Base-by-base conservation (phyloP, 2,113 vertebrate genomes). In the Toxotes chatareus region DNA sequence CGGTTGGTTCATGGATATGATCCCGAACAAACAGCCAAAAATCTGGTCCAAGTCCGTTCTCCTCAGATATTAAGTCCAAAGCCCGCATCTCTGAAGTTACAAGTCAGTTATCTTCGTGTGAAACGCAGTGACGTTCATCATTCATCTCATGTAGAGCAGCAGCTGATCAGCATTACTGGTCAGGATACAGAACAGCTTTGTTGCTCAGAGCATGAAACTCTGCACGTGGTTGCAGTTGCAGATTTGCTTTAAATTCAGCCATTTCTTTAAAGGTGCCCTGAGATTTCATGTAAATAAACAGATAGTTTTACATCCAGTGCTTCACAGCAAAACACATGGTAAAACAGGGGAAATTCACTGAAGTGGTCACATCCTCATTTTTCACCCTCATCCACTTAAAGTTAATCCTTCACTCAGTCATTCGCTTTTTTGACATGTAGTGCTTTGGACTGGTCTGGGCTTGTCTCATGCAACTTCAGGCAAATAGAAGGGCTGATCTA, bases 21-120 rank as follows among this genome's bases (percentile, higher is more conserved):
- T 63, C 32, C 23, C 55, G 5, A 84, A 69, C 51, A 32, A 38
- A 51, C 12, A 7, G 34, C 47, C 51, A 72, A 51, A 72, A 51
- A 21, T 42, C 23, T 4, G 53, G 60, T 53, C 14, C 51, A 17
- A 55, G 49, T 73, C 31, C 38, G 9, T 63, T 47, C 4, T 47
- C 10, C 32, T 36, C 4, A 19, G 47, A 51, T 51, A 5, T 19
- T 27, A 23, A 56, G n/a, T 56, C 53, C 53, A 2, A 11, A 51
- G 13, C 14, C 32, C 46, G 23, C 19, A n/a, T 19, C 16, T 6
- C 17, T 8, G 2, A 55, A 32, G 36, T 63, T 7, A 32, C 11
- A 32, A 0, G 27, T 32, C 4, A 16, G 13, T n/a, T 60, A 13
- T 21, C 6, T 10, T 2, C 17, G 2, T 9, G 21, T 32, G 12